phyloP scores from a whole-genome alignment of 1,140 invertebrate species.

The Trachymyrmex septentrionalis region DNA sequence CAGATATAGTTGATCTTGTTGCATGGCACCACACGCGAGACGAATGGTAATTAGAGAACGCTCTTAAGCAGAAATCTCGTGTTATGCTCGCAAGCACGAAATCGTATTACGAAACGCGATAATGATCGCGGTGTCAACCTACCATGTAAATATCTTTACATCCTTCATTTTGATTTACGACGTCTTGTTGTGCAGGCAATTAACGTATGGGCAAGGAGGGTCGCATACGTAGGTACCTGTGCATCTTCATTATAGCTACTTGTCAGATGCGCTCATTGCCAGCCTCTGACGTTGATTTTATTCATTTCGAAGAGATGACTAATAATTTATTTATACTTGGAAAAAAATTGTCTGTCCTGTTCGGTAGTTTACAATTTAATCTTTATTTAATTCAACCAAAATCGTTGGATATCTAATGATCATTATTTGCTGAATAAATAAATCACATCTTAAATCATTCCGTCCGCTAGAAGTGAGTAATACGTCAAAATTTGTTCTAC shows the following conservation, averaged over 20 bases:
- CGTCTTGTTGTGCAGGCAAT: slow-evolving; percentile 21
- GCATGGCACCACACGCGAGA: background rate
- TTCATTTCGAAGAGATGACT: background rate
- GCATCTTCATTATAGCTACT: slow-evolving; percentile 3
- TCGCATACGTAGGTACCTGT: background rate
- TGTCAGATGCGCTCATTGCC: background rate
- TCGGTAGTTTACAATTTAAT: background rate
- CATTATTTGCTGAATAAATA: background rate
- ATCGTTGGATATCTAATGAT: background rate
- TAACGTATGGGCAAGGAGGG: background rate
- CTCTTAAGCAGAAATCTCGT: background rate
- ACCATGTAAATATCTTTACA: background rate
- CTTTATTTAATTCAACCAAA: background rate
- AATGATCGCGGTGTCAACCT: slow-evolving; percentile 26
- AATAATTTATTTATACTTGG: background rate
- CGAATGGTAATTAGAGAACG: background rate
- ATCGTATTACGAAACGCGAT: slow-evolving; percentile 2
- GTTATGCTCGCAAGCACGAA: background rate
- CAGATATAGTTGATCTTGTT: background rate
- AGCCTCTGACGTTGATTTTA: background rate
- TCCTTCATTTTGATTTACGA: background rate
- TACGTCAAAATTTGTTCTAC: background rate
- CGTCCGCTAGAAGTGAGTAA: background rate
- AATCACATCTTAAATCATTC: background rate
- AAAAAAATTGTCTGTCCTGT: background rate